Conservation (phyloP, 2,113 vertebrate genomes). For the Petrocephalus microphthalmus region DNA sequence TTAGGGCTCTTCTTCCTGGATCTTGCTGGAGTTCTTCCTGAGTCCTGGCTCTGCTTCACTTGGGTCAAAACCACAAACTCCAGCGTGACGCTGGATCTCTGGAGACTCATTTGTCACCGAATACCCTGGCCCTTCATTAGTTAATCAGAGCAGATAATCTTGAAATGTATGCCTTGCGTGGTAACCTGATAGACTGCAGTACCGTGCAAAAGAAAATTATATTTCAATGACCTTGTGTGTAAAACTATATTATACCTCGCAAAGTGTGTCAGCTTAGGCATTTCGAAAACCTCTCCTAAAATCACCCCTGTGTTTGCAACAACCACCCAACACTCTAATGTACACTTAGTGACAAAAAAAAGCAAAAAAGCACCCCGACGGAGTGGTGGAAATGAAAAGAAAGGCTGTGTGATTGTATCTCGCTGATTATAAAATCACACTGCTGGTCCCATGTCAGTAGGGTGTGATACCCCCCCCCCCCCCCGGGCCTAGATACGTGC, state of each 20-base stretch:
- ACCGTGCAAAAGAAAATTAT: background rate
- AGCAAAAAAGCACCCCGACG: no score
- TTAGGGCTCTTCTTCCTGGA: constrained; percentile 1
- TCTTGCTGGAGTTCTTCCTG: background rate
- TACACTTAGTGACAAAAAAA: background rate
- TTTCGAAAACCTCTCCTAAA: background rate
- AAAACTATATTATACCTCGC: background rate
- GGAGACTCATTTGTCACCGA: constrained; percentile 44
- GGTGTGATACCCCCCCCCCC: no score
- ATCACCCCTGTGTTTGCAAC: background rate
- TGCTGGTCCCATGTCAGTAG: no score
- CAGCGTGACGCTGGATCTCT: constrained; percentile 50
- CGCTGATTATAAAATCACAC: no score
- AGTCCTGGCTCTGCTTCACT: constrained; percentile 37
- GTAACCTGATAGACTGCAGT: background rate
- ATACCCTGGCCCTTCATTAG: constrained; percentile 58
- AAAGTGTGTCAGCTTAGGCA: background rate
- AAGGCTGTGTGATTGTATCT: no score
- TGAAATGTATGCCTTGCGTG: background rate
- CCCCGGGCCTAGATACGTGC: no score
- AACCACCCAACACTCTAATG: background rate
- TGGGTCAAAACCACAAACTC: constrained; percentile 45
- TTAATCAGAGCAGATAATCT: constrained; percentile 54
- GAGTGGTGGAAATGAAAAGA: no score
- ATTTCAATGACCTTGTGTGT: background rate